Evolutionary conservation across 64 coral and sea anemone species (phyloP), one percentile per base, ranked within the genome.

Genomic region (Montipora efflorescens): DNA sequence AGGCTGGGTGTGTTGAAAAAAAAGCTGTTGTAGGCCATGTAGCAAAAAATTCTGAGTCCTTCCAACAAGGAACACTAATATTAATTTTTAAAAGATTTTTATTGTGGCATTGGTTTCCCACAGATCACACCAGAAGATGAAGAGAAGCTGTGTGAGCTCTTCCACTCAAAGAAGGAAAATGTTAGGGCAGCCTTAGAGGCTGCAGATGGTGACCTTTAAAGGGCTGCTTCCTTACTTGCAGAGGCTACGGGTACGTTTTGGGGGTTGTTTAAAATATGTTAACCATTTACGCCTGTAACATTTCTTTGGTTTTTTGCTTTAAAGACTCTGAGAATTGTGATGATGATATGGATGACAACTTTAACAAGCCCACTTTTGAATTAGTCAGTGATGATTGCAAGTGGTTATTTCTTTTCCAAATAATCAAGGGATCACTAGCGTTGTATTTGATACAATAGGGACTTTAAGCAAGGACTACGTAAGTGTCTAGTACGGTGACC

Each of bases 121-220:
- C 85, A 88, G 85, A 14, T 51, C 47, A 88, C 20, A 88, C 68
- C n/a, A 75, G 85, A 88, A 75, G 85, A 88, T 57, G 85, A 75
- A 75, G 85, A 88, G 23, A 88, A 72, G 55, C 45, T 88, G 52
- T 75, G 73, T 53, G 68, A 88, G 73, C 3, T 75, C 53, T 88
- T 88, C 9, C 85, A 69, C 15, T 57, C 69, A 16, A 88, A 88
- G 85, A 88, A 75, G 52, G 85, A 88, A n/a, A 50, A 5, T 75
- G 85, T 88, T 69, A 88, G 85, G 73, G 68, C 85, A 69, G 69
- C 73, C 73, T 75, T 88, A 47, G 67, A 15, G 73, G 69, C 70
- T 88, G 85, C 28, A 49, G 73, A 88, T 75, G 85, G 85, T 53
- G 85, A 75, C 52, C 47, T 88, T 53, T 47, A 88, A 53, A 75